Conservation (phyloP, 2,797 vertebrate genomes). For the Serranus cabrilla region DNA sequence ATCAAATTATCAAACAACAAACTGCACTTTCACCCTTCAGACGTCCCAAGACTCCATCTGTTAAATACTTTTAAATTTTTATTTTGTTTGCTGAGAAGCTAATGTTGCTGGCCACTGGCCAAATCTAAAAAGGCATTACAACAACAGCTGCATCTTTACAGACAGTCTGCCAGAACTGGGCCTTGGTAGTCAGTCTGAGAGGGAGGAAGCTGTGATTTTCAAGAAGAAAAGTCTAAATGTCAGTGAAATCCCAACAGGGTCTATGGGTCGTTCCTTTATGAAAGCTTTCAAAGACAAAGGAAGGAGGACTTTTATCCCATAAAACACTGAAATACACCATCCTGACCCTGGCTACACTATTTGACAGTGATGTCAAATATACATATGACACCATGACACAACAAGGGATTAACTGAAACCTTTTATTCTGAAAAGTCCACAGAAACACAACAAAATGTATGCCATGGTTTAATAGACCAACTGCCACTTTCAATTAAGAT, state of each 20-base stretch:
- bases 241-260: neutral
- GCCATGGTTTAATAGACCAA: neutral
- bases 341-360: neutral
- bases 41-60: neutral
- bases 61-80: neutral
- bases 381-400: neutral
- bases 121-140: neutral
- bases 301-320: neutral
- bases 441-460: slow-evolving; percentile 22
- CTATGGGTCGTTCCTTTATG: neutral
- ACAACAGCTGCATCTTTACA: neutral
- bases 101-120: neutral
- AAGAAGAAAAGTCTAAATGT: neutral
- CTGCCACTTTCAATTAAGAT: slow-evolving; percentile 22
- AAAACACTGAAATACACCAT: neutral
- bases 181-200: neutral
- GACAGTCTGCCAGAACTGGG: neutral
- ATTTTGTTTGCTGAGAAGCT: neutral
- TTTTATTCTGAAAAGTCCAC: neutral
- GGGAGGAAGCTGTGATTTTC: neutral
- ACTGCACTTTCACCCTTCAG: neutral
- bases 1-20: slow-evolving; percentile 6
- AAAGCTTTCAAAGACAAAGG: neutral
- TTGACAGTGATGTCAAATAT: neutral
- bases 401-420: neutral